A percentile compares a stretch with the other conserved stretches of the same genome.
These are phyloP conservation scores for Pollicipes pollicipes DNA, from an alignment of 1,140 invertebrate genomes.

Conservation along the genomic window DNA sequence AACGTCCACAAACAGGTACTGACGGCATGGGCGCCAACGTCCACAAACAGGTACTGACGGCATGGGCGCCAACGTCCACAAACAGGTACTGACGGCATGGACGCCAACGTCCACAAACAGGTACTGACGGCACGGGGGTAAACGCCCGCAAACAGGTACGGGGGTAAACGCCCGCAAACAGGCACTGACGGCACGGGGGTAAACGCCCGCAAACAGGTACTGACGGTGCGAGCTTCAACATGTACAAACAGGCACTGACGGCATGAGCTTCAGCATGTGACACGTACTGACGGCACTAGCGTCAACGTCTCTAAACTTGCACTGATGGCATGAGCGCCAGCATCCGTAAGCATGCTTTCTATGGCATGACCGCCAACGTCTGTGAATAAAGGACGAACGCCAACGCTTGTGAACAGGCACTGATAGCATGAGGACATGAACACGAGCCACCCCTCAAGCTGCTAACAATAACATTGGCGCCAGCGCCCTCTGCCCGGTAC, in stretches of 20 bases:
- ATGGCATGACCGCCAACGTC: slow-evolving; percentile 58
- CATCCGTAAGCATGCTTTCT: slow-evolving; percentile 46
- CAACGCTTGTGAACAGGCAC: slow-evolving; percentile 49
- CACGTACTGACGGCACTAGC: slow-evolving; percentile 59
- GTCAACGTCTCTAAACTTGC: slow-evolving; percentile 51
- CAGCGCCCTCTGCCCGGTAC: no score
- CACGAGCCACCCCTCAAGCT: no score
- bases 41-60: no score
- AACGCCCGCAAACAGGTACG: slow-evolving; percentile 48
- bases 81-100: slow-evolving; percentile 49
- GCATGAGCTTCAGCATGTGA: slow-evolving; percentile 61
- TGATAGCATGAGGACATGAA: no score
- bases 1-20: slow-evolving; percentile 48
- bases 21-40: slow-evolving; percentile 60
- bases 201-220: slow-evolving; percentile 42
- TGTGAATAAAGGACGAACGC: slow-evolving; percentile 43
- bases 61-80: slow-evolving; percentile 56
- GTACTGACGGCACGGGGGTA: slow-evolving; percentile 44
- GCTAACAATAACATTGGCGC: no score
- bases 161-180: slow-evolving; percentile 54
- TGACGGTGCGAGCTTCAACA: slow-evolving; percentile 54
- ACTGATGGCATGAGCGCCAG: slow-evolving; percentile 50
- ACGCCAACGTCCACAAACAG: slow-evolving; percentile 53
- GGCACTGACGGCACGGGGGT: no score
- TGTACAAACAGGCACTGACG: slow-evolving; percentile 46